phyloP scores from a whole-genome alignment of 2,797 vertebrate genomes.

The Mormyrops attenuatus region DNA sequence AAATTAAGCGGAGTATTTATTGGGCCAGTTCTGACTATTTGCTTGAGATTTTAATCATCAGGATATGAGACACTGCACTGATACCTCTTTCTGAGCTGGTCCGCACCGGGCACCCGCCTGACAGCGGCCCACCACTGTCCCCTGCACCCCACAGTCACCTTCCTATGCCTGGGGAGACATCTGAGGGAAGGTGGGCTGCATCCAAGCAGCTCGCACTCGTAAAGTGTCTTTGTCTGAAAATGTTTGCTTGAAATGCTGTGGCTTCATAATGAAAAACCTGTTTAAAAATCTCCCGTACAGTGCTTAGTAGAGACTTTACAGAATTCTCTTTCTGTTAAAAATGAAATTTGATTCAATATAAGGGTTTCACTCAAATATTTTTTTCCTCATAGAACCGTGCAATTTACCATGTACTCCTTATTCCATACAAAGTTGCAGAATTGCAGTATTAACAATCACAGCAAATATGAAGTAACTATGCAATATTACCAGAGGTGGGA shows the following conservation, averaged over 20 bases:
- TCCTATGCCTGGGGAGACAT: not conserved
- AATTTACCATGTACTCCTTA: not conserved
- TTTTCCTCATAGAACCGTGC: not conserved
- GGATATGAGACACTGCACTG: not conserved
- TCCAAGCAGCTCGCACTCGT: not conserved
- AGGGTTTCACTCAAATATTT: slow-evolving; percentile 36
- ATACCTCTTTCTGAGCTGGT: not conserved
- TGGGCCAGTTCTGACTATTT: not conserved
- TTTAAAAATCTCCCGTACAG: slow-evolving; percentile 50
- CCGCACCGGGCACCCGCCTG: not conserved
- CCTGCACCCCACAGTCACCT: not conserved
- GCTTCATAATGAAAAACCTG: slow-evolving; percentile 50
- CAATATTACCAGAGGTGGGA: not conserved
- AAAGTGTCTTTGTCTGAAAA: not conserved
- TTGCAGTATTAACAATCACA: not conserved
- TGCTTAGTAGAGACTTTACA: slow-evolving; percentile 50
- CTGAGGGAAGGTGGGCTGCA: not conserved
- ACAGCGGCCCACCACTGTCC: not conserved
- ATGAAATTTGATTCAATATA: slow-evolving; percentile 23
- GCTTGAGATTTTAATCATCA: not conserved
- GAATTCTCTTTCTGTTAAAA: slow-evolving; percentile 44
- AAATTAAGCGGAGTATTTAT: not conserved
- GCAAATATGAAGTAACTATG: not conserved
- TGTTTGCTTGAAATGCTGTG: slow-evolving; percentile 34
- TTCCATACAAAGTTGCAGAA: not conserved